These are phyloP conservation scores for Tokudaia muenninki DNA, from an alignment of 2,797 vertebrate genomes.

Conservation along the genomic window DNA sequence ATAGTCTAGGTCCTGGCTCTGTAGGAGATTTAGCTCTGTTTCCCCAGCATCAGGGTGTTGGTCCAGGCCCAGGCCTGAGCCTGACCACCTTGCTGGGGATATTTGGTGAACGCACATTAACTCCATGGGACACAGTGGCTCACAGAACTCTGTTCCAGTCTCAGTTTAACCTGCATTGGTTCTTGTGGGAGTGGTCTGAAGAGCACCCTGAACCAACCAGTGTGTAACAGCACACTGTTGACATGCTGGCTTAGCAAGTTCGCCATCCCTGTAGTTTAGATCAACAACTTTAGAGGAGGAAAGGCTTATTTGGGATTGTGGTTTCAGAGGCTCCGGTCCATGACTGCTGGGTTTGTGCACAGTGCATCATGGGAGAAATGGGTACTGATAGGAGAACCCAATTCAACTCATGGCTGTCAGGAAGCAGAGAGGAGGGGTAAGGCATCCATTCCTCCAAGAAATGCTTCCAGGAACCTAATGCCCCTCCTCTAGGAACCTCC, in stretches of 20 bases:
- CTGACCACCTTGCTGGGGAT: neutral
- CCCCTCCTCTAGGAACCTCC: neutral
- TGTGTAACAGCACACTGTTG: rapidly evolving
- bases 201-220: neutral
- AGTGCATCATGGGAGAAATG: neutral
- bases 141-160: neutral
- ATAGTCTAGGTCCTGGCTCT: neutral
- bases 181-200: neutral
- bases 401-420: neutral
- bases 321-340: neutral
- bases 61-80: neutral
- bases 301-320: neutral
- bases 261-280: neutral
- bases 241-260: no score
- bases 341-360: neutral
- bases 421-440: neutral
- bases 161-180: neutral
- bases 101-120: neutral
- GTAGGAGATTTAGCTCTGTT: neutral
- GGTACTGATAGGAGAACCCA: neutral
- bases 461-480: neutral
- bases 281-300: neutral
- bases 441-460: neutral
- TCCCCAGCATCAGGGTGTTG: neutral
- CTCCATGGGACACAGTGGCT: neutral